phyloP scores from a whole-genome alignment of 35 echinoderm and acorn worm species.

The Patiria miniata region DNA sequence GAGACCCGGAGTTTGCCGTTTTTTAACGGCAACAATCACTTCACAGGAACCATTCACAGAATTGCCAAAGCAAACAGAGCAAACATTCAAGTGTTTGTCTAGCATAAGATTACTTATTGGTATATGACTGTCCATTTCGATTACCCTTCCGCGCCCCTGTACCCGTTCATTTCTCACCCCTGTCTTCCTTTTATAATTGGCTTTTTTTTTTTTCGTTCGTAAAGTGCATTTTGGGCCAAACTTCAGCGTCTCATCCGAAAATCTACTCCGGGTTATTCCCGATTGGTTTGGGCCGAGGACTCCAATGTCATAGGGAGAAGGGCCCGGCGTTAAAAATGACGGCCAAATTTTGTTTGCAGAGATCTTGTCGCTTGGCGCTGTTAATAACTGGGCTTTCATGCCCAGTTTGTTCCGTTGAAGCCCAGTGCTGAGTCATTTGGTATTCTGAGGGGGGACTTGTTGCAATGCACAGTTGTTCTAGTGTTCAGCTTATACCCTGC shows the following conservation, averaged over 20 bases:
- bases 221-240: conserved; percentile 16
- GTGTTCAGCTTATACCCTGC: background rate
- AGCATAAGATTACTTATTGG: background rate
- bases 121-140: background rate
- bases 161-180: background rate
- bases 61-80: background rate
- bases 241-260: background rate
- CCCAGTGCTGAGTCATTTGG: conserved; percentile 10
- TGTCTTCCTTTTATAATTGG: background rate
- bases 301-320: background rate
- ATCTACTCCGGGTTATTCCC: conserved; percentile 17
- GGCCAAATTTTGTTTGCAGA: conserved; percentile 9
- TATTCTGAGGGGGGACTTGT: conserved; percentile 8
- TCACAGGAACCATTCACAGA: background rate
- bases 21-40: conserved; percentile 20
- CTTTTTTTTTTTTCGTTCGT: background rate
- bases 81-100: background rate
- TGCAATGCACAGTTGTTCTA: background rate
- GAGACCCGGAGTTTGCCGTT: background rate
- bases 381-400: conserved; percentile 11
- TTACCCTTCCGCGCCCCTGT: background rate
- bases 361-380: background rate
- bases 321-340: background rate
- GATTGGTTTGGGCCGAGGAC: background rate
- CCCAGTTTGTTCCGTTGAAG: background rate